Evolutionary conservation across 2,113 vertebrate species (phyloP).

Genomic region (Brachyhypopomus occidentalis): DNA sequence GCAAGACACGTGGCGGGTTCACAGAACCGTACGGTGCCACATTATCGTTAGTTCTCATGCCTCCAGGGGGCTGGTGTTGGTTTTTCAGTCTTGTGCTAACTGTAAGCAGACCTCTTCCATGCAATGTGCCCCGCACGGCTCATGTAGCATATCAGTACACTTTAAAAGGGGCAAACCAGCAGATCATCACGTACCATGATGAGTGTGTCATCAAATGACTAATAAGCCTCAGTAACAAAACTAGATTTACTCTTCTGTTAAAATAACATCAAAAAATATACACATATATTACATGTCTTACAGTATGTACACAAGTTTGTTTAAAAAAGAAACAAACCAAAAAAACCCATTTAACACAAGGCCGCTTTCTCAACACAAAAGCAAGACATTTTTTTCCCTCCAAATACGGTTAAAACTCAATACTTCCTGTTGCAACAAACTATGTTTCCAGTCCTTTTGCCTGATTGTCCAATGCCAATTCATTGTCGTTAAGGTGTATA

Average conservation of each 20-base stretch:
- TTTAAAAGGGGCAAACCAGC: slow-evolving; percentile 66
- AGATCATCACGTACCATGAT: slow-evolving; percentile 81
- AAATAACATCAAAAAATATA: slow-evolving; percentile 90
- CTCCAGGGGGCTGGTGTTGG: slow-evolving; percentile 29
- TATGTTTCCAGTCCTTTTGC: slow-evolving; percentile 26
- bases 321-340: slow-evolving; percentile 71
- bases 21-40: slow-evolving; percentile 40
- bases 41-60: neutral
- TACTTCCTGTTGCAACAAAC: slow-evolving; percentile 74
- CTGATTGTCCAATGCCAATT: slow-evolving; percentile 29
- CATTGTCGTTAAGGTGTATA: neutral
- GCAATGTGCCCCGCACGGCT: slow-evolving; percentile 68
- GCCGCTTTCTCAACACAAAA: slow-evolving; percentile 47
- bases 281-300: slow-evolving; percentile 90
- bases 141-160: slow-evolving; percentile 68
- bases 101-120: slow-evolving; percentile 69
- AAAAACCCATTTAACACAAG: slow-evolving; percentile 65
- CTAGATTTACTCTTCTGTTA: slow-evolving; percentile 88
- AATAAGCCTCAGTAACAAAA: slow-evolving; percentile 92
- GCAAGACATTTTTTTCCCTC: slow-evolving; percentile 25
- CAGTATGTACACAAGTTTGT: slow-evolving; percentile 80
- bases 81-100: slow-evolving; percentile 81
- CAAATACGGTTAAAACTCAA: slow-evolving; percentile 67
- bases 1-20: slow-evolving; percentile 26
- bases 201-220: slow-evolving; percentile 39